Evolutionary conservation across 2,113 vertebrate species (phyloP).

Genomic region (Ramphastos sulfuratus): DNA sequence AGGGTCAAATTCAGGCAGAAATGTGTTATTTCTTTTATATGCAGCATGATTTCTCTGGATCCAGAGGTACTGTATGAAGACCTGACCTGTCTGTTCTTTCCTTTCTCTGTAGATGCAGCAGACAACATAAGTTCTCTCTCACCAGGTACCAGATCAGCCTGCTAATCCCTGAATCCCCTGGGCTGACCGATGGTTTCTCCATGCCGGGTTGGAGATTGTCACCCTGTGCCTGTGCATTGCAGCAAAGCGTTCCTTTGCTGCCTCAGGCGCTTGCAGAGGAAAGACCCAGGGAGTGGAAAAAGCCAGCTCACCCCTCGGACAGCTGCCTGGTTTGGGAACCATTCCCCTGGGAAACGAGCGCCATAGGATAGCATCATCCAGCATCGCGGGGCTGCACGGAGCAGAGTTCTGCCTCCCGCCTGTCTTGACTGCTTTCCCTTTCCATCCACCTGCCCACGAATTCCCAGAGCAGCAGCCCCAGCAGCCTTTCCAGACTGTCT

Average conservation of each 20-base stretch:
- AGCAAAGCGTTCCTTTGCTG: not conserved
- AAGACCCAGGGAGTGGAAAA: not conserved
- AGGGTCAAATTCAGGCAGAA: not conserved
- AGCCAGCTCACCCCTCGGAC: not conserved
- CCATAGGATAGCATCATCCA: not conserved
- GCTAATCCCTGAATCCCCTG: not conserved
- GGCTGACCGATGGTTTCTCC: not conserved
- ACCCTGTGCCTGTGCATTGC: not conserved
- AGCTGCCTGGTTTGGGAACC: not conserved
- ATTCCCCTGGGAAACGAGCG: accelerated
- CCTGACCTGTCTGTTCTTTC: not conserved
- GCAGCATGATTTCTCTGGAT: not conserved
- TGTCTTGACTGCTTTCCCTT: not conserved
- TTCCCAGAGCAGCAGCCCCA: not conserved
- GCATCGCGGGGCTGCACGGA: accelerated
- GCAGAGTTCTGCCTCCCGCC: accelerated
- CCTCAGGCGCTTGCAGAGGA: not conserved
- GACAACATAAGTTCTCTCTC: not conserved
- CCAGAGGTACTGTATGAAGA: not conserved
- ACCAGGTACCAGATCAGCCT: not conserved
- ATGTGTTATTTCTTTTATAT: accelerated
- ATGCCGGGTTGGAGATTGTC: accelerated
- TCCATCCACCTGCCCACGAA: not conserved
- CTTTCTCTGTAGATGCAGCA: not conserved
- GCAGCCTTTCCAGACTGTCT: not conserved